These are phyloP conservation scores for silkworm (Bombyx mori) DNA, from an alignment of 1,140 invertebrate genomes.

Conservation along the genomic window ASM3026992v2 NC_085128.1:14465001-14465500, in stretches of 20 bases:
- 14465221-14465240: constrained; percentile 23
- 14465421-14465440: too few species aligned
- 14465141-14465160: constrained; percentile 19
- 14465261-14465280: constrained; percentile 37
- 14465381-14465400: too few species aligned
- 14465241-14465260: constrained; percentile 28
- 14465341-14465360: too few species aligned
- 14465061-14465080: neutral
- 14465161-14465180: too few species aligned
- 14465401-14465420: too few species aligned
- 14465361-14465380: too few species aligned
- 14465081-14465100: constrained; percentile 11
- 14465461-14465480: too few species aligned
- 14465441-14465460: too few species aligned
- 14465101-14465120: constrained; percentile 18
- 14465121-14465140: constrained; percentile 17
- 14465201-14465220: constrained; percentile 18
- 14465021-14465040: too few species aligned
- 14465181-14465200: constrained; percentile 13
- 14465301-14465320: constrained; percentile 17
- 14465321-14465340: constrained; percentile 8
- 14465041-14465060: constrained; percentile 1
- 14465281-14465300: constrained; percentile 34
- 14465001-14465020: too few species aligned
- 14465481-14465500: too few species aligned